These are phyloP conservation scores for Lasius platythorax DNA, from an alignment of 2,888 invertebrate species.

Conservation along the genomic window DNA sequence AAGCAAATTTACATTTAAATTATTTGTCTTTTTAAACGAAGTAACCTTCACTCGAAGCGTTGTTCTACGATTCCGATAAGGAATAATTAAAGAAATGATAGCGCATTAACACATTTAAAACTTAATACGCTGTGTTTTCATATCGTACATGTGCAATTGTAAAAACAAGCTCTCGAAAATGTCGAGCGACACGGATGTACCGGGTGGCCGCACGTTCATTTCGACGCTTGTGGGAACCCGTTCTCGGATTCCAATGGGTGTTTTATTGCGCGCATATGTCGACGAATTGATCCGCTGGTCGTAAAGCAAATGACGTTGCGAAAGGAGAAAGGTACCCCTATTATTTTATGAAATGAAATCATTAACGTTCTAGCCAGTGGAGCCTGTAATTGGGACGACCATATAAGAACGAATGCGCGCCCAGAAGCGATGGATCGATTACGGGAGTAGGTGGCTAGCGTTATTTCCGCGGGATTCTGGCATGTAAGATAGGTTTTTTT, in stretches of 20 bases:
- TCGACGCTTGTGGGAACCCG: slow-evolving; percentile 56
- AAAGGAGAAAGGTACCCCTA: slow-evolving; percentile 66
- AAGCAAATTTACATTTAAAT: not conserved
- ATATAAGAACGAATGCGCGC: slow-evolving; percentile 28
- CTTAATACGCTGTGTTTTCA: not conserved
- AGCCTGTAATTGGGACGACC: slow-evolving; percentile 65
- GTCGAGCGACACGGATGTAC: slow-evolving; percentile 27
- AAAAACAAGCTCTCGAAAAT: slow-evolving; percentile 25
- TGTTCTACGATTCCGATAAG: not conserved
- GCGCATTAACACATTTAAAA: not conserved
- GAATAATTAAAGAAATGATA: not conserved
- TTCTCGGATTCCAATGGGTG: slow-evolving; percentile 64
- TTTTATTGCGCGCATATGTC: slow-evolving; percentile 70
- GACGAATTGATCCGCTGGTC: slow-evolving; percentile 72
- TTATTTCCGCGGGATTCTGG: slow-evolving; percentile 18
- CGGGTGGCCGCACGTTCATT: slow-evolving; percentile 4
- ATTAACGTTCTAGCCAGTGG: slow-evolving; percentile 68
- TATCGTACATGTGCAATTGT: not conserved
- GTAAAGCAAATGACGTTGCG: slow-evolving; percentile 72
- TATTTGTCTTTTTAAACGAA: not conserved
- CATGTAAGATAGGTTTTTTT: not conserved
- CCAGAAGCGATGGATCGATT: slow-evolving; percentile 42
- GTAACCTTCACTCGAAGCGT: not conserved
- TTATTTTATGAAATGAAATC: slow-evolving; percentile 74
- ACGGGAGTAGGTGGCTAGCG: slow-evolving; percentile 14